Evolutionary conservation across 2,113 vertebrate species (phyloP).

Genomic region (Dromaius novaehollandiae): DNA sequence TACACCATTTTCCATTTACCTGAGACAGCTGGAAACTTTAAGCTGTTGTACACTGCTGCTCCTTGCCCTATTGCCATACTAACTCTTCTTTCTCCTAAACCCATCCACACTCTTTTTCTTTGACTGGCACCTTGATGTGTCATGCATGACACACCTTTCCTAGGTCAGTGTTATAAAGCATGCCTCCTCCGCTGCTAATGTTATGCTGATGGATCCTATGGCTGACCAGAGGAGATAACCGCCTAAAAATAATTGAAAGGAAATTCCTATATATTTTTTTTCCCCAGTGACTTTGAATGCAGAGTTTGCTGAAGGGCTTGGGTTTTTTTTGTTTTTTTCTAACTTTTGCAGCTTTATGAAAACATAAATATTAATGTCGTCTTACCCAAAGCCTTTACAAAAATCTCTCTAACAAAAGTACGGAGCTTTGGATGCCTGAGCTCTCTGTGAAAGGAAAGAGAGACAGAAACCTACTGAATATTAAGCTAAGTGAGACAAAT

Average conservation of each 20-base stretch:
- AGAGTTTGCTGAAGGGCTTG: background rate
- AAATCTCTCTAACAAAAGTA: background rate
- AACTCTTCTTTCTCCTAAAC: background rate
- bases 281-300: background rate
- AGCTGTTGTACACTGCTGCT: background rate
- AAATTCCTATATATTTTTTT: background rate
- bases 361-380: background rate
- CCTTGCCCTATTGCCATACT: background rate
- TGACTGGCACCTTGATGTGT: background rate
- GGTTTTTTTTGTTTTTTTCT: background rate
- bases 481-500: background rate
- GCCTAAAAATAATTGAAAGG: background rate
- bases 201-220: background rate
- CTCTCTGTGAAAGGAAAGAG: background rate
- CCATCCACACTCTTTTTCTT: background rate
- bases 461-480: background rate
- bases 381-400: background rate
- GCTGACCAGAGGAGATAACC: background rate
- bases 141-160: background rate
- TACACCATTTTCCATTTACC: slow-evolving; percentile 5
- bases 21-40: background rate
- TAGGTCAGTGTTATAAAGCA: background rate
- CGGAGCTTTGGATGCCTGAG: background rate
- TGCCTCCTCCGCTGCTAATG: background rate
- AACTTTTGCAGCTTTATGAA: background rate